Conservation (phyloP, 2,797 vertebrate species). For the Halcyon leucocephala region DNA sequence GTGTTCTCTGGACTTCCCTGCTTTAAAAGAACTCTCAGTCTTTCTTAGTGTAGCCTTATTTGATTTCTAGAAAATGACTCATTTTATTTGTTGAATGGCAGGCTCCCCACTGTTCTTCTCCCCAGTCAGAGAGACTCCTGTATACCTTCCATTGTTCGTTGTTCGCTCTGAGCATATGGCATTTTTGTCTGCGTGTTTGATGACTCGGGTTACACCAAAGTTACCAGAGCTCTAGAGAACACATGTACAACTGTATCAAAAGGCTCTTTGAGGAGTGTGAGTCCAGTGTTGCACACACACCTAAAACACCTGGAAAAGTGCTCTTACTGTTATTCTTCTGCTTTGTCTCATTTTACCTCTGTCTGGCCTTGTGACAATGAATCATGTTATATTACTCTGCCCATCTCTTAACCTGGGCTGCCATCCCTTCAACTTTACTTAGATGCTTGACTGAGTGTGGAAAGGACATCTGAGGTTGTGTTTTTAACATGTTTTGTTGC, state of each 20-base stretch:
- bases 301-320: not conserved
- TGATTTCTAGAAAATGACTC: not conserved
- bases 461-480: not conserved
- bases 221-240: not conserved
- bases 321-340: not conserved
- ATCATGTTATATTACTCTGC: not conserved
- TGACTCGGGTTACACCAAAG: not conserved
- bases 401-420: not conserved
- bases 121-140: not conserved
- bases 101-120: not conserved
- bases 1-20: not conserved
- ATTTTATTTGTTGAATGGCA: not conserved
- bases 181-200: not conserved
- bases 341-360: not conserved
- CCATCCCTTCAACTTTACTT: not conserved
- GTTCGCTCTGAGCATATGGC: not conserved
- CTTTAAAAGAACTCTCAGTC: not conserved
- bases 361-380: not conserved
- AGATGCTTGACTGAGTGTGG: not conserved
- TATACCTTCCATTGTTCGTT: not conserved
- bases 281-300: not conserved
- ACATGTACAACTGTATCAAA: not conserved
- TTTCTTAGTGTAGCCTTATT: not conserved
- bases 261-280: not conserved
- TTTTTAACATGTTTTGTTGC: not conserved